Percentiles rank a stretch among this genome's conserved stretches.
Evolutionary conservation across 2,113 vertebrate species (phyloP).

Genomic region (Daphoenositta chrysoptera): DNA sequence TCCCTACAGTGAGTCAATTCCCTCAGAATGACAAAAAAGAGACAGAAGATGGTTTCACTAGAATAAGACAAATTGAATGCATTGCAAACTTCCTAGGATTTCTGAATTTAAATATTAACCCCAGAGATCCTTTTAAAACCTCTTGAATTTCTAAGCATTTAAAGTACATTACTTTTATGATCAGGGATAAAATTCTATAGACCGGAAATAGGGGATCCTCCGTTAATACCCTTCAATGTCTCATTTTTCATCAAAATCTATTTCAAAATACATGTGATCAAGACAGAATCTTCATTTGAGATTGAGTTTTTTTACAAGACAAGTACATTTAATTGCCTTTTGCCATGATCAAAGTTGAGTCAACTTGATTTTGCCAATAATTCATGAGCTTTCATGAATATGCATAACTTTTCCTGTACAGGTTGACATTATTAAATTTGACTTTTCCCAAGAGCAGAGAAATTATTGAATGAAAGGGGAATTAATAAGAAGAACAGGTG

Average conservation of each 20-base stretch:
- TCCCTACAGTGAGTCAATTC: not conserved
- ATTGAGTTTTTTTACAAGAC: not conserved
- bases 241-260: not conserved
- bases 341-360: conserved; percentile 50
- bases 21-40: not conserved
- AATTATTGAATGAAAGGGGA: conserved; percentile 48
- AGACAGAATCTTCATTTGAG: conserved; percentile 12
- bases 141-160: not conserved
- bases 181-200: not conserved
- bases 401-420: conserved; percentile 28
- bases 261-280: conserved; percentile 23
- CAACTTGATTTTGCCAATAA: conserved; percentile 62
- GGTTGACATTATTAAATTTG: conserved; percentile 55
- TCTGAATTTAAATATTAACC: conserved; percentile 26
- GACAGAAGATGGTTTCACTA: not conserved
- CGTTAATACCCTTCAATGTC: not conserved
- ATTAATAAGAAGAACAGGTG: conserved; percentile 29
- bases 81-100: not conserved
- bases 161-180: not conserved
- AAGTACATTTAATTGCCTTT: conserved; percentile 62
- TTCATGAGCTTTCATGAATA: conserved; percentile 65
- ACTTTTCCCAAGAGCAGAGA: conserved; percentile 36
- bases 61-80: not conserved
- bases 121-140: not conserved
- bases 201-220: not conserved